These are phyloP conservation scores for Drosophila virilis DNA, from an alignment of 1,140 invertebrate species.

Conservation along the genomic window DNA sequence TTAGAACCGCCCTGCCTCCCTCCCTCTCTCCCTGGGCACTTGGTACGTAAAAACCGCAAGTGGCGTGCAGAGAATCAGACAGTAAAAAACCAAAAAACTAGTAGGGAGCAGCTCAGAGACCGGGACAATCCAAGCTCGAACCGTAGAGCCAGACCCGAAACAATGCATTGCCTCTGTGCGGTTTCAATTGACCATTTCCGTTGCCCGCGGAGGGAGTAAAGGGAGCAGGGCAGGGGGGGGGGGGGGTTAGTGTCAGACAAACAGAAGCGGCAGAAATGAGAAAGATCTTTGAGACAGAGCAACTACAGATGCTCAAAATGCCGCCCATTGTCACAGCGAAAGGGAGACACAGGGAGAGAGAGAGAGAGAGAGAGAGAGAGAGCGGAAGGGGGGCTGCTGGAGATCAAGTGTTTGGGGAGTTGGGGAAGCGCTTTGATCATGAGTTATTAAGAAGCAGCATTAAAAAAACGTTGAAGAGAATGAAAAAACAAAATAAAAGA, in stretches of 20 bases:
- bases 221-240: not conserved
- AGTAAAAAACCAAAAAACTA: not conserved
- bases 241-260: not conserved
- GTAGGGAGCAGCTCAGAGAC: constrained; percentile 6
- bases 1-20: constrained; percentile 8
- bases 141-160: constrained; percentile 43
- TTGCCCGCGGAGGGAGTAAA: not conserved
- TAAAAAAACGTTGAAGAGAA: not conserved
- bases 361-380: not conserved
- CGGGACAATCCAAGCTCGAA: constrained; percentile 27
- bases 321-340: not conserved
- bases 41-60: constrained; percentile 23
- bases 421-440: not conserved
- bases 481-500: not conserved
- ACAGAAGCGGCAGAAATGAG: constrained; percentile 4
- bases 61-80: constrained; percentile 32
- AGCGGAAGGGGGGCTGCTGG: not conserved
- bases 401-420: too few relatives aligned
- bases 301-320: constrained; percentile 6
- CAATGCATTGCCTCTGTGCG: constrained; percentile 60
- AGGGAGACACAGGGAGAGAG: not conserved
- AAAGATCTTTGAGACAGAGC: constrained; percentile 15
- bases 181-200: constrained; percentile 75
- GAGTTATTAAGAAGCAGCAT: not conserved
- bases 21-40: not conserved